Base-by-base conservation (phyloP, 2,888 invertebrate genomes). In the Malachius bipustulatus region DNA sequence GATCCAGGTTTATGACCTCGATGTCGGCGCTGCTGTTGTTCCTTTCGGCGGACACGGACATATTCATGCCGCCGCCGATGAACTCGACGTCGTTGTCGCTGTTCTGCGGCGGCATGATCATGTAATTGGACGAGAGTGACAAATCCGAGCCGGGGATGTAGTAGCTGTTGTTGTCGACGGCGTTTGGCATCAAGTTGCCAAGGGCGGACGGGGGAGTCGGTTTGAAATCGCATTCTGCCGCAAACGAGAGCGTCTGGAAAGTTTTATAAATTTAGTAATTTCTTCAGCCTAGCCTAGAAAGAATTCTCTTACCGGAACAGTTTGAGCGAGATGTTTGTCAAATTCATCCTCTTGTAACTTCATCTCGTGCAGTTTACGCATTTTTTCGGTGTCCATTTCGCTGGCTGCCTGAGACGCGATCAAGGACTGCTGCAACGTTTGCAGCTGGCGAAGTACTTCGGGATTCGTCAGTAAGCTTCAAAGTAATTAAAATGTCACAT, bases 371-470 rank as follows among this genome's bases (percentile, higher is more conserved):
- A 77, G 52, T 52, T 75, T 75, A 10, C 73, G 64, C 58, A 77
- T 68, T 51, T 78, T 76, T 43, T 79, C 78, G 50, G 79, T 73
- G 50, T 79, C 77, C 45, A 78, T 75, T 30, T 67, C 67, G 48
- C 75, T 74, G 2, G 70, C 70, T 29, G 73, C 69, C 30, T 72
- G 67, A 49, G 76, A 59, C 14, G 59, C 59, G 4, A 49, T 49
- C 51, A 62, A 55, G 13, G 66, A 62, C 37, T 64, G 62, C 45
- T 67, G 64, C 26, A 61, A 48, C 11, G 80, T 88, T 56, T 93
- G 91, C 32, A 94, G 66, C 52, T 93, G 91, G 36, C 90, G 71
- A 59, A 94, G 68, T 28, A 94, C 82, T 64, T 90, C 85, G 0
- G 88, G 87, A 64, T 90, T 88, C 34, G 82, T 79, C 35, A 89